A percentile compares a stretch with the other conserved stretches of the same genome.
Evolutionary conservation across 2,113 vertebrate genomes (phyloP).

Genomic region (Limanda limanda): DNA sequence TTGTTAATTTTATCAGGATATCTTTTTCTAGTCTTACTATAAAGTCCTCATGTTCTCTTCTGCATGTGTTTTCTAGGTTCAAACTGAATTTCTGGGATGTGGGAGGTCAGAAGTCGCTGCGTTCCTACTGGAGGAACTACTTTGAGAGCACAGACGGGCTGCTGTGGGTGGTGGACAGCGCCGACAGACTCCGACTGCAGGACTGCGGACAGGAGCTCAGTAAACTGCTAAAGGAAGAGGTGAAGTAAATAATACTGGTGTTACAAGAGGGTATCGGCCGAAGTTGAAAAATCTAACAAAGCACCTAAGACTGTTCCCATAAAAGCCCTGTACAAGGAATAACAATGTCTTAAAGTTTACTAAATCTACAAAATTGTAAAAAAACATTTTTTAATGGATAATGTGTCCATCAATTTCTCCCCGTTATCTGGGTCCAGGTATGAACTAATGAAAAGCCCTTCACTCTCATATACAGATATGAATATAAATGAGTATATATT

Average conservation of each 20-base stretch:
- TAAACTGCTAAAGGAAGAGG: conserved; percentile 89
- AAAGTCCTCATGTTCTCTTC: background rate
- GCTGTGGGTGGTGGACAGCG: conserved; percentile 96
- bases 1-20: no score
- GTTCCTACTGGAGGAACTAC: conserved; percentile 96
- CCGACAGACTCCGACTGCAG: conserved; percentile 88
- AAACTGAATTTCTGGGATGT: conserved; percentile 96
- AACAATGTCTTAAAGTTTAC: no score
- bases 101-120: conserved; percentile 92
- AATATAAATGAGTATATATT: no score
- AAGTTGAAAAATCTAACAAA: background rate
- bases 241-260: conserved; percentile 48
- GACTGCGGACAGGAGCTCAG: conserved; percentile 88
- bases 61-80: conserved; percentile 78
- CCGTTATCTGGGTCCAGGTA: no score
- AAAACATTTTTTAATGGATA: no score
- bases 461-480: no score
- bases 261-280: background rate
- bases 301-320: background rate
- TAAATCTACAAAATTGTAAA: no score
- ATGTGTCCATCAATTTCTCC: no score
- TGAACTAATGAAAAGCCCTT: no score
- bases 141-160: conserved; percentile 94
- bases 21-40: background rate
- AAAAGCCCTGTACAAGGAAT: background rate